Conservation (phyloP, 2,113 vertebrate genomes). For the Cranoglanis bouderius region DNA sequence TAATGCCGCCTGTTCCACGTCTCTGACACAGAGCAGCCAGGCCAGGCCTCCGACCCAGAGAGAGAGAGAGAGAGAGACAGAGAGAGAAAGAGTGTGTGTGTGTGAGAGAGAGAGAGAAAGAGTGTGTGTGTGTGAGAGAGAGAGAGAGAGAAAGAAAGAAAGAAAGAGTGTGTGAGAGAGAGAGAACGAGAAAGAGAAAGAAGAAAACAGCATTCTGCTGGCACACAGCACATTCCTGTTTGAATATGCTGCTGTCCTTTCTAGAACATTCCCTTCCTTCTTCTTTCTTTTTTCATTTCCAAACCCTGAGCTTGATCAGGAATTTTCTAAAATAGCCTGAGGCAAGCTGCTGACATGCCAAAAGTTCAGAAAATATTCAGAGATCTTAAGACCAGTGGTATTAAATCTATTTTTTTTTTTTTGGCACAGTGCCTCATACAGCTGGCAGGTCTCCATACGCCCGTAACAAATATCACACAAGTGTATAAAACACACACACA, state of each 20-base stretch:
- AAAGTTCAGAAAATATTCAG: background rate
- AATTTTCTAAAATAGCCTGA: constrained; percentile 2
- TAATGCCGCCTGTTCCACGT: constrained; percentile 53
- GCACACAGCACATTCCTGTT: constrained; percentile 36
- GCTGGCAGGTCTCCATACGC: background rate
- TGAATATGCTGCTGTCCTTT: constrained; percentile 29
- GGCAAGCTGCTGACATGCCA: constrained; percentile 18
- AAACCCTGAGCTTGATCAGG: background rate
- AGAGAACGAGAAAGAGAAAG: constrained; percentile 2
- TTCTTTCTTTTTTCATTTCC: background rate
- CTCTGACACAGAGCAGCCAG: constrained; percentile 41
- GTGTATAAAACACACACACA: background rate
- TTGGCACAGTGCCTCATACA: background rate
- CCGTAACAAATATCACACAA: background rate
- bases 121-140: too few relatives aligned
- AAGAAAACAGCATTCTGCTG: constrained; percentile 41
- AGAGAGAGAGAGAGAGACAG: background rate
- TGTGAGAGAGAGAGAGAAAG: constrained; percentile 13
- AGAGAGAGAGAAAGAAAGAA: constrained; percentile 4
- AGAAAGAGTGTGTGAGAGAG: constrained; percentile 12
- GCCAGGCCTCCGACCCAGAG: constrained; percentile 9
- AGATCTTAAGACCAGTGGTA: background rate
- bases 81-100: too few relatives aligned
- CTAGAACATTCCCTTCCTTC: constrained; percentile 23
- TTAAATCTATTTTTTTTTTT: background rate